Evolutionary conservation across 2,113 vertebrate species (phyloP).

Genomic region (Amazona guildingii): DNA sequence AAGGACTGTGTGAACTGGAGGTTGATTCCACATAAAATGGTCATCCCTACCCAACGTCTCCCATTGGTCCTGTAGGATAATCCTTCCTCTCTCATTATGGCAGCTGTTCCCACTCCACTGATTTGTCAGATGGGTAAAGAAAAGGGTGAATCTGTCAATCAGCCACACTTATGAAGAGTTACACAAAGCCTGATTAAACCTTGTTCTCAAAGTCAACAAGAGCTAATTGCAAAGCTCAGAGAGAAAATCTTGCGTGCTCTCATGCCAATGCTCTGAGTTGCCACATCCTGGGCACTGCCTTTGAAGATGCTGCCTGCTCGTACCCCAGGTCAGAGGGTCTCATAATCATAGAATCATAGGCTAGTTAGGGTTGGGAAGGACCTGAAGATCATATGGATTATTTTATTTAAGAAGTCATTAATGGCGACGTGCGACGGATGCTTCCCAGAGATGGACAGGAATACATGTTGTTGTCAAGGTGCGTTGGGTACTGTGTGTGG

Average conservation of each 20-base stretch:
- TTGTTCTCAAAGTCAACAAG: background rate
- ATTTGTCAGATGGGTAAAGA: background rate
- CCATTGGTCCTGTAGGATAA: background rate
- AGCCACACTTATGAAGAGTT: background rate
- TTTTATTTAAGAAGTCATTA: background rate
- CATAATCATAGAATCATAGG: background rate
- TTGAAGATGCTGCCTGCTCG: background rate
- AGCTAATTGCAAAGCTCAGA: background rate
- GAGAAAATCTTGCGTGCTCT: background rate
- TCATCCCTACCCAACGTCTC: background rate
- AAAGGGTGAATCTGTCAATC: background rate
- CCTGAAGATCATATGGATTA: background rate
- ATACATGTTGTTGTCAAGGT: background rate
- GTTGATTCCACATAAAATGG: background rate
- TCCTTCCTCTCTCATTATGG: background rate
- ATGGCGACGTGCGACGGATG: background rate
- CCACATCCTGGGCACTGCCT: background rate
- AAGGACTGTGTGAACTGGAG: background rate
- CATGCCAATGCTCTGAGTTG: fast-evolving
- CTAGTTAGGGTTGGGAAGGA: no score
- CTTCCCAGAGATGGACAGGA: background rate
- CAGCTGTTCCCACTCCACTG: background rate
- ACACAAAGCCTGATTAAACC: background rate
- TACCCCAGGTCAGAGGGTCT: background rate
- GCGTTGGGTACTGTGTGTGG: background rate